A percentile compares a stretch with the other conserved stretches of the same genome.
Evolutionary conservation across 2,888 invertebrate species (phyloP).

Genomic region (Slavum lentiscoides): DNA sequence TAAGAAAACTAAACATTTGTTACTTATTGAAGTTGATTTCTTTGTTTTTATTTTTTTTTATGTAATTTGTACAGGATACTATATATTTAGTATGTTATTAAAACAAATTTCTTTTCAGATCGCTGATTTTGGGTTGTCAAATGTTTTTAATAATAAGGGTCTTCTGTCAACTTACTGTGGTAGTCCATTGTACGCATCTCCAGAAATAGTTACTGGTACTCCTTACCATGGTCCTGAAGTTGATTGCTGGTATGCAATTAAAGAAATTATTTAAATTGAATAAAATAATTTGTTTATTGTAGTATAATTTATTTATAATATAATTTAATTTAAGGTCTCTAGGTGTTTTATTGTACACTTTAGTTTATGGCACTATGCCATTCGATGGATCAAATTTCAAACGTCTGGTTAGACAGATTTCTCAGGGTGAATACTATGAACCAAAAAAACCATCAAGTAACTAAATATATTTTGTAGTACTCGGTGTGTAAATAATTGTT

Average conservation of each 20-base stretch:
- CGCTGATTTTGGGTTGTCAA: conserved; percentile 97
- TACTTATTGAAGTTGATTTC: not conserved
- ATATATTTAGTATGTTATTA: conserved; percentile 12
- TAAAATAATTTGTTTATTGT: too few relatives aligned
- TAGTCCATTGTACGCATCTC: conserved; percentile 93
- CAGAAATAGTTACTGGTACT: conserved; percentile 95
- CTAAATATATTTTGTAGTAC: conserved; percentile 26
- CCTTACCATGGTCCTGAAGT: conserved; percentile 97
- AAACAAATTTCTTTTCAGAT: conserved; percentile 67
- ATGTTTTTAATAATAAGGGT: conserved; percentile 88
- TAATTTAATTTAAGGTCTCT: conserved; percentile 71
- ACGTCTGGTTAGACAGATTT: conserved; percentile 70
- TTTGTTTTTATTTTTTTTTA: not conserved
- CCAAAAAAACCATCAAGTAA: conserved; percentile 81
- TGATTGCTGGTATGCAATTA: conserved; percentile 59
- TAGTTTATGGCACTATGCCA: conserved; percentile 99
- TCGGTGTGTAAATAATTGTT: not conserved
- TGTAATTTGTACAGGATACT: not conserved
- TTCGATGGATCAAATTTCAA: conserved; percentile 99
- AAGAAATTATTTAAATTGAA: not conserved
- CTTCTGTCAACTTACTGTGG: conserved; percentile 92
- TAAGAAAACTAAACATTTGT: not conserved
- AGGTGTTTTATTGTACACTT: conserved; percentile 93
- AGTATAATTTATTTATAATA: not conserved
- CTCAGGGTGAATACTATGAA: conserved; percentile 96